Base-by-base conservation (phyloP, 2,888 invertebrate species). In the Sarcophaga variegata region DNA sequence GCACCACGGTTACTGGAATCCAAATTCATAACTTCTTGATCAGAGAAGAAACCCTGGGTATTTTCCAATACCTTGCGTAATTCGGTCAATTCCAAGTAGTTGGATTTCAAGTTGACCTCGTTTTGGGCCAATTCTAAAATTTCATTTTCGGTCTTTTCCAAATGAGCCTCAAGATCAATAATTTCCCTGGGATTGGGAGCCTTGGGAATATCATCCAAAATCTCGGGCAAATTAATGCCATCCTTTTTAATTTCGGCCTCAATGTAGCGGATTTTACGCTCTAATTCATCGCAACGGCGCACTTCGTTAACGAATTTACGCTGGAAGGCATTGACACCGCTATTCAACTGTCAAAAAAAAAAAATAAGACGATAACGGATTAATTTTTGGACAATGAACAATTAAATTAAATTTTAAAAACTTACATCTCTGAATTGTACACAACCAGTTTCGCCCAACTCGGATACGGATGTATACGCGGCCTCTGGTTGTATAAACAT, bases 351-450 rank as follows among this genome's bases (percentile, higher is more conserved):
- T 54, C 4, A 5, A 2, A 54, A 17, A 5, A 2, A 54, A 17
- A 54, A 54, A 54, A 17, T 4, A 54, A 12, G 17, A 4, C 1
- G 17, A 54, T 14, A 12, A 2, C 1, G 12, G 54, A 54, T 54
- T 54, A 54, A 17, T 37, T 37, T 8, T 37, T 54, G 17, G 17
- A 54, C 45, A 63, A 0, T 27, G 47, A 45, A 45, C 6, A 37
- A 67, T n/a, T 62, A 22, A 10, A 62, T 3, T n/a, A 2, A 11
- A 70, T 37, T 37, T 12, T 0, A 37, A 47, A 10, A 20, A 96
- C 97, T 96, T 94, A 99, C 98, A 94, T 98, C 99, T 94, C 98
- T 96, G 94, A 99, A 99, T 95, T 99, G 98, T 82, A 98, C 98
- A 86, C 97, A 96, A 90, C 98, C 99, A 78, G 98, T 96, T 94